Evolutionary conservation across 2,113 vertebrate genomes (phyloP), one percentile per base, ranked within the genome.

Genomic region (Malurus elegans): DNA sequence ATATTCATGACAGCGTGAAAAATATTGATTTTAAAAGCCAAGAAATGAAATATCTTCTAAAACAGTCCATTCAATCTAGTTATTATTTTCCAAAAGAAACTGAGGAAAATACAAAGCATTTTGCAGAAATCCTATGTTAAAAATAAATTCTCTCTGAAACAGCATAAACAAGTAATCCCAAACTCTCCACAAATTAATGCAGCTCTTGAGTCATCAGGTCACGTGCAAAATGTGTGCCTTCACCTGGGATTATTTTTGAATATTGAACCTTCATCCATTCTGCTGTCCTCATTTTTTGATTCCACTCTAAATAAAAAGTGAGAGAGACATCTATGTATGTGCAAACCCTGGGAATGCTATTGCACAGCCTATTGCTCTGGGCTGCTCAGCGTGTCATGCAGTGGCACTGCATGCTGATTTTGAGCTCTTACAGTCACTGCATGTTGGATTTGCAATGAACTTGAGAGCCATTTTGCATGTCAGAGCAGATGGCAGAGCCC

Each of bases 1-100:
- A 96, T 97, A 98, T 98, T 98, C 97, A 98, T 95, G 97, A 93
- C 90, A 94, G 72, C 79, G 89, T 97, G 86, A 97, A 97, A 97
- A 97, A 96, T 97, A 98, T 98, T 98, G 97, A 98, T 98, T 98
- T 96, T 97, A 97, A 97, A 97, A 97, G 88, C 85, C 90, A 96
- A 97, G 93, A 95, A 97, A 96, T 97, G 94, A 97, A 98, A 96
- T 97, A 96, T 95, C 90, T 97, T 98, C 76, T 89, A 85, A 97
- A 97, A 86, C 95, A 64, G 60, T 97, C 78, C 69, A 71, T 97
- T 98, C 90, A 95, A 72, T 93, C 80, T 86, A 86, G 84, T 80
- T 96, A 96, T 94, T 97, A 94, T 97, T 97, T 98, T 97, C 91
- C 70, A 96, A 95, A 95, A 96, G 80, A 97, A 97, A 94, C 61